Base-by-base conservation (phyloP, 2,888 invertebrate species). In the Volucella zonaria region DNA sequence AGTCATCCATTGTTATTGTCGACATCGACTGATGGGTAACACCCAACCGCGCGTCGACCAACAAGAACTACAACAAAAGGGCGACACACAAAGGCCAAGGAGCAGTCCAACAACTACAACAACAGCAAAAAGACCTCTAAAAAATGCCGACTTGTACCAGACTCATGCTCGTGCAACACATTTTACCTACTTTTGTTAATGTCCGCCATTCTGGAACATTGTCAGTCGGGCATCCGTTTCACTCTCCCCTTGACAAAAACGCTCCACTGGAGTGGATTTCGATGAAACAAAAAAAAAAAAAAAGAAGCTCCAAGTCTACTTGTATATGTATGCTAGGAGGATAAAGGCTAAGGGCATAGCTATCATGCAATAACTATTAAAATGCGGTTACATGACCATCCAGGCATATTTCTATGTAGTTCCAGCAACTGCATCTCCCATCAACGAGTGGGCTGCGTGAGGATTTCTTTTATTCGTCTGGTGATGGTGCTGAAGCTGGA, bases 351-450 rank as follows among this genome's bases (percentile, higher is more conserved):
- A 83, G 83, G 83, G 83, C 75, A 83, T 76, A 80, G 62, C 75
- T 75, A 80, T 83, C 83, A 80, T 83, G 83, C 83, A 83, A 83
- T 83, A 83, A 80, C 83, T 83, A 83, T 83, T 83, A 76, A 83
- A 83, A 83, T 83, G 83, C 83, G 83, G 83, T 83, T 83, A 83
- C 83, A 83, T 83, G 83, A 80, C 83, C 75, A 83, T 75, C 83
- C 70, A 76, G 66, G 59, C 83, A 75, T 80, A 75, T 80, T 83
- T 79, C 80, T 49, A 76, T 38, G 58, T 31, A 31, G 62, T 47
- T 52, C 64, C 77, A 52, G 61, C 77, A 67, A 79, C 47, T 82
- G 82, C 66, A 76, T 83, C 75, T 68, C 23, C 62, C 23, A 38
- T 51, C 49, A 75, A 74, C 66, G 79, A 75, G 83, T 83, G 80